Base-by-base conservation (phyloP, 2,113 vertebrate genomes). In the Archilochus colubris region DNA sequence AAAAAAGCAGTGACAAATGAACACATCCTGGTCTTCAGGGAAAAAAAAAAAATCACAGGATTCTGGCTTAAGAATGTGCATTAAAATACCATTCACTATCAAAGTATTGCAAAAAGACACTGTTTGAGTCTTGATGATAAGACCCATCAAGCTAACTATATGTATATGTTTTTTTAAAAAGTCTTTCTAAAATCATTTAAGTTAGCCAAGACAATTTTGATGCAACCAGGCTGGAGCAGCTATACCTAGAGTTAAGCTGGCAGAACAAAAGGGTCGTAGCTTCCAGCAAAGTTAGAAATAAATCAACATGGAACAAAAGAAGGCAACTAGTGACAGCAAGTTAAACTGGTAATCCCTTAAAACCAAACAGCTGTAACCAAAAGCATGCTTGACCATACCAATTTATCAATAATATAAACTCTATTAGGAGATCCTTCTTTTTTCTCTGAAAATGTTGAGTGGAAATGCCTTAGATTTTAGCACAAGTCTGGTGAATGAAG, bases 371-470 rank as follows among this genome's bases (percentile, higher is more conserved):
- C 21, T 48, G 17, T 14, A 64, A 54, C 78, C 75, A 76, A 36
- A 10, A 66, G 12, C 30, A 30, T 2, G 30, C 27, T 22, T 51
- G 40, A 73, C 33, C 54, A 21, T 14, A 38, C 8, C 38, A 40
- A 59, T 25, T 1, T 24, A 30, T 31, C 33, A 43, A 25, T 7
- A 36, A 84, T 22, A 38, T 22, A 54, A 76, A 38, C 21, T 33
- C 63, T 38, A 12, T 0, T 25, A 25, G 23, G 44, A 89, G 10
- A 79, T 6, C 17, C 38, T 67, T 62, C 30, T 33, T 61, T n/a
- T 38, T 22, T 19, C 54, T 25, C 1, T 3, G 33, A 55, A 55
- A 67, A 72, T 0, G 3, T 24, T 46, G 2, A 25, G 40, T 27
- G 14, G 28, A 43, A 82, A 68, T 5, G 17, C 22, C 7, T 2